A percentile compares a stretch with the other conserved stretches of the same genome.
Evolutionary conservation across 2,797 vertebrate genomes (phyloP).

Genomic region (Gobio occitaniae): DNA sequence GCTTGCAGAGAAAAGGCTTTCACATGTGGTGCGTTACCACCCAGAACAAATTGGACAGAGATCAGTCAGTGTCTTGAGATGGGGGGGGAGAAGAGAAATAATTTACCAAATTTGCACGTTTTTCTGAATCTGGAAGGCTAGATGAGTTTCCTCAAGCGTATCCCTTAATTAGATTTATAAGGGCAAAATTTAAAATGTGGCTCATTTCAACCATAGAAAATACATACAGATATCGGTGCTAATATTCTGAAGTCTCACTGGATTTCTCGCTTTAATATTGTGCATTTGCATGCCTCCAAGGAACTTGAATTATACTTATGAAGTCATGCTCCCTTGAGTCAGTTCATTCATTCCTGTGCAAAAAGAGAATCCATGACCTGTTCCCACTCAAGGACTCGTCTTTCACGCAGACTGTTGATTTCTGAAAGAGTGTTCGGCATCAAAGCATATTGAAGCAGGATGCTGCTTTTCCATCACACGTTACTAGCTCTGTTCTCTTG

Average conservation of each 20-base stretch:
- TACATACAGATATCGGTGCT: neutral
- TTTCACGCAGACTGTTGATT: neutral
- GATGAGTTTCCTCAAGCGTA: neutral
- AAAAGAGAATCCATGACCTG: conserved; percentile 23
- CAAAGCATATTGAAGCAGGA: conserved; percentile 3
- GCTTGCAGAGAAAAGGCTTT: conserved; percentile 4
- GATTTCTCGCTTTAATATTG: conserved; percentile 18
- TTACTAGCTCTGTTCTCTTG: conserved; percentile 5
- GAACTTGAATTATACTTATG: conserved; percentile 33
- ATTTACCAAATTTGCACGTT: neutral
- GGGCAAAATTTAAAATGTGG: neutral
- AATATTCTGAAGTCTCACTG: conserved; percentile 16
- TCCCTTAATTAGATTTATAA: neutral
- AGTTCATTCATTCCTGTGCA: neutral
- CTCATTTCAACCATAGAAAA: conserved; percentile 4
- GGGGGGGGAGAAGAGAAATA: neutral
- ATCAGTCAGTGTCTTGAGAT: conserved; percentile 13
- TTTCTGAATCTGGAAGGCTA: neutral
- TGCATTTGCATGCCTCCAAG: conserved; percentile 3
- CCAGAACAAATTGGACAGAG: neutral
- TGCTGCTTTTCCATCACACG: conserved; percentile 23
- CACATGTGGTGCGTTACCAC: neutral
- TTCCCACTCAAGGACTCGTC: conserved; percentile 14
- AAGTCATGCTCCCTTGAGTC: conserved; percentile 12
- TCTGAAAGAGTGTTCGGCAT: conserved; percentile 11